Evolutionary conservation across 2,888 invertebrate species (phyloP), one percentile per base, ranked within the genome.

Genomic region (Tholera decimalis): DNA sequence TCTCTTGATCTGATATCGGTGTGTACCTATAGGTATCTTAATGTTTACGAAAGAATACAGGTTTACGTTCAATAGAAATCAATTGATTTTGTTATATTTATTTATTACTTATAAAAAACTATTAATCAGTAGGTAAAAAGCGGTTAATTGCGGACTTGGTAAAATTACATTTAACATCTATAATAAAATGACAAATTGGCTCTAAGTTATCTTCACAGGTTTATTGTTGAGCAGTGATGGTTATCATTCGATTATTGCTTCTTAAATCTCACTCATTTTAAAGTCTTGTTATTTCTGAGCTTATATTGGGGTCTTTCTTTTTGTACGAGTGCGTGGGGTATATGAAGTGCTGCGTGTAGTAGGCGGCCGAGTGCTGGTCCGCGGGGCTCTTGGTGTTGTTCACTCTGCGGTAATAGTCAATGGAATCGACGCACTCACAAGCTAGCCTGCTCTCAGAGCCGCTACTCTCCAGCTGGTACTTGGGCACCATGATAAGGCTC

Each of bases 231-330:
- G 88, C 88, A 85, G 69, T 72, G 55, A 70, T 83, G 81, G 65
- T 83, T 83, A 71, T 66, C 44, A 68, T 58, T 44, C 30, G 43
- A 53, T 56, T 71, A 73, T 70, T 73, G 73, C 62, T 70, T 56
- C 37, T 41, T 68, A 75, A 41, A 53, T 77, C 69, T 77, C 73
- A 69, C 73, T 70, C 35, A 51, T 55, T 62, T 83, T 83, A 97
- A 85, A 97, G 94, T 81, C 97, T 96, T 63, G 97, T 97, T 80
- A 97, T 97, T 93, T 97, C 97, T 59, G 97, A 97, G 87, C 97
- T 97, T 93, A 97, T 85, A 93, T 96, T 88, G 87, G 96, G 82
- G 80, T 96, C 93, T 90, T 96, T 93, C 83, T 94, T 93, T 89
- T 96, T 91, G 82, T 93, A 93, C 13, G 95, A 92, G 74, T 94